Conservation (phyloP, 2,888 invertebrate genomes). For the Cheilosia scutellata region DNA sequence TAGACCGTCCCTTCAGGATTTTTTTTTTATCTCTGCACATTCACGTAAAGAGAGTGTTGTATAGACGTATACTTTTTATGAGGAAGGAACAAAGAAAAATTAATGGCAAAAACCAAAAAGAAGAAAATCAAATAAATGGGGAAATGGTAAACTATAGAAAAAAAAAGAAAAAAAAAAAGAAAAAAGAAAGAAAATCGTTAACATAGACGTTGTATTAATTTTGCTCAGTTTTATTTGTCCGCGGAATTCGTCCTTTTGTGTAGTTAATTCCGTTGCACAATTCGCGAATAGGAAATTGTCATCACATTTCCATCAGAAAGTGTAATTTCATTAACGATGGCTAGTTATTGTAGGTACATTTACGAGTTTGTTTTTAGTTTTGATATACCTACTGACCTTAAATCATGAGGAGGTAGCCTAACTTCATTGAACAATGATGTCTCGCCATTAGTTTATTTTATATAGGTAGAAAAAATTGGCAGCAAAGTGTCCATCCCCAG, state of each 20-base stretch:
- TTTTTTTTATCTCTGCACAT: constrained; percentile 46
- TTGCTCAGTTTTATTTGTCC: constrained; percentile 48
- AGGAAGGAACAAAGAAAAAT: constrained; percentile 77
- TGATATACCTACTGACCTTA: no score
- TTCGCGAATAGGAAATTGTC: constrained; percentile 45
- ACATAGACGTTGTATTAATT: constrained; percentile 62
- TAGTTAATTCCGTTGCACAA: constrained; percentile 57
- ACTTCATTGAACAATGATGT: no score
- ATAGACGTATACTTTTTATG: constrained; percentile 69
- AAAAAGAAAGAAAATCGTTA: constrained; percentile 56
- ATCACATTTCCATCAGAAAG: constrained; percentile 30
- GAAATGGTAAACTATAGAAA: constrained; percentile 66
- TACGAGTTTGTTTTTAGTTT: background rate
- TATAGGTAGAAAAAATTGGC: no score
- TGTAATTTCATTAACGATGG: constrained; percentile 48
- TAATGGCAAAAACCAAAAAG: constrained; percentile 74
- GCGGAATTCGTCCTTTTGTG: constrained; percentile 39
- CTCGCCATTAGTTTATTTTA: no score
- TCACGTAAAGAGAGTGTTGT: constrained; percentile 54
- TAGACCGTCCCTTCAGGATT: constrained; percentile 63
- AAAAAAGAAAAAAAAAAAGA: constrained; percentile 43
- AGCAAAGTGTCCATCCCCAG: no score
- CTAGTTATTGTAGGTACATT: background rate
- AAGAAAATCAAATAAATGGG: constrained; percentile 72
- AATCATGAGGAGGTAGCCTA: no score